Evolutionary conservation across 2,113 vertebrate genomes (phyloP).

Genomic region (Lasiurus borealis): DNA sequence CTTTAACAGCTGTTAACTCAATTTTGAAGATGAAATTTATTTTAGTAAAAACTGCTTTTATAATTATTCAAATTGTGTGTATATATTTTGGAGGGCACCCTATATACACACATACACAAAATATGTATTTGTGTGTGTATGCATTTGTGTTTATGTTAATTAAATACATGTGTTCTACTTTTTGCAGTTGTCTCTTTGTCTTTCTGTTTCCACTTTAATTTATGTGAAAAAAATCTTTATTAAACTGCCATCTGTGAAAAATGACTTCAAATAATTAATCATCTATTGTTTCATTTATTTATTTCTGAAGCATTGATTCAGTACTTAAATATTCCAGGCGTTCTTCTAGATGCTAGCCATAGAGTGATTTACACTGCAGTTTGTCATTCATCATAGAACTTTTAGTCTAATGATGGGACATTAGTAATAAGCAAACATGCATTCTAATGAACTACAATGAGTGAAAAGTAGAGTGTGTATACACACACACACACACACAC

Average conservation of each 20-base stretch:
- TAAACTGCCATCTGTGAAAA: background rate
- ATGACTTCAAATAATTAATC: background rate
- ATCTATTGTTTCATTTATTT: background rate
- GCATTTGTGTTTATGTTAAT: background rate
- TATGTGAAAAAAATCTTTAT: conserved; percentile 8
- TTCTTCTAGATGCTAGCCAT: background rate
- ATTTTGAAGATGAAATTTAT: too few species aligned
- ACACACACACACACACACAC: too few species aligned
- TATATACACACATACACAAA: background rate
- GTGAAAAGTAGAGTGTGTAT: background rate
- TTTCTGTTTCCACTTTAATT: background rate
- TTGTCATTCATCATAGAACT: background rate
- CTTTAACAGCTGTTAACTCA: too few species aligned
- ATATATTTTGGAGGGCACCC: too few species aligned
- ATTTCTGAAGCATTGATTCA: background rate
- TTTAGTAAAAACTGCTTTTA: too few species aligned
- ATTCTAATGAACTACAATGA: background rate
- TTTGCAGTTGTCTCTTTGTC: background rate
- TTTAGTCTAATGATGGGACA: background rate
- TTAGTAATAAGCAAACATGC: background rate
- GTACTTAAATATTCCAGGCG: background rate
- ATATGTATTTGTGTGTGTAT: background rate
- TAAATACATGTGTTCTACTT: background rate
- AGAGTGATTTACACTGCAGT: background rate
- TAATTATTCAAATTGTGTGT: too few species aligned